These are phyloP conservation scores for Sussaba pulchella DNA, from an alignment of 2,888 invertebrate species.

Conservation along the genomic window DNA sequence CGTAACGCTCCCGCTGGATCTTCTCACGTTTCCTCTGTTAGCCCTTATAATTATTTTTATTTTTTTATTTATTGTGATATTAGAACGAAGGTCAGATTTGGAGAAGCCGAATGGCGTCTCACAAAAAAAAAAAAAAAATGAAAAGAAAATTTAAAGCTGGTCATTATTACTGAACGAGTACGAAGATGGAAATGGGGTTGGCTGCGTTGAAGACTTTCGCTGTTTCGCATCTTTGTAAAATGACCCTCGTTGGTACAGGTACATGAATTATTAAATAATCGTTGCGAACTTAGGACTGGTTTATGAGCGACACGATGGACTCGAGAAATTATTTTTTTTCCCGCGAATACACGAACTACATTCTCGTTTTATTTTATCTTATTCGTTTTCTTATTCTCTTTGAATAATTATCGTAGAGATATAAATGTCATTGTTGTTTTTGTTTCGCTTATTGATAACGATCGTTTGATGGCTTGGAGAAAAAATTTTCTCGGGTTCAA, in stretches of 20 bases:
- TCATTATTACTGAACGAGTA: constrained; percentile 31
- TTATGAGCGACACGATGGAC: constrained; percentile 12
- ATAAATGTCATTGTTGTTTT: constrained; percentile 15
- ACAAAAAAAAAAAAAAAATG: constrained; percentile 15
- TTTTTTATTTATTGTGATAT: constrained; percentile 72
- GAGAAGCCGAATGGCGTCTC: constrained; percentile 39
- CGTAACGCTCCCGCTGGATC: not conserved
- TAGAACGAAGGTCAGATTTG: constrained; percentile 66
- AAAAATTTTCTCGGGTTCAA: constrained; percentile 40
- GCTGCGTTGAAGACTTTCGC: constrained; percentile 14
- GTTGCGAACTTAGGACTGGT: constrained; percentile 13
- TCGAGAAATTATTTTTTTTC: constrained; percentile 39
- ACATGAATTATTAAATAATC: constrained; percentile 20
- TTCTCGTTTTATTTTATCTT: constrained; percentile 13
- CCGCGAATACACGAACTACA: not conserved
- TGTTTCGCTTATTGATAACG: constrained; percentile 9
- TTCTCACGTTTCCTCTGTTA: not conserved
- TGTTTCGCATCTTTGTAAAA: constrained; percentile 14
- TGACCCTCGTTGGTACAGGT: constrained; percentile 3
- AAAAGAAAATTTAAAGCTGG: not conserved
- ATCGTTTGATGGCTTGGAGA: constrained; percentile 8
- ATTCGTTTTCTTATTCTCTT: constrained; percentile 8
- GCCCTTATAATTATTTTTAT: constrained; percentile 23
- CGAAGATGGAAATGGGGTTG: constrained; percentile 14
- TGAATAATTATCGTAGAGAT: constrained; percentile 18